Evolutionary conservation across 2,888 invertebrate species (phyloP), one percentile per base, ranked within the genome.

Genomic region (Gasteruption jaculator): DNA sequence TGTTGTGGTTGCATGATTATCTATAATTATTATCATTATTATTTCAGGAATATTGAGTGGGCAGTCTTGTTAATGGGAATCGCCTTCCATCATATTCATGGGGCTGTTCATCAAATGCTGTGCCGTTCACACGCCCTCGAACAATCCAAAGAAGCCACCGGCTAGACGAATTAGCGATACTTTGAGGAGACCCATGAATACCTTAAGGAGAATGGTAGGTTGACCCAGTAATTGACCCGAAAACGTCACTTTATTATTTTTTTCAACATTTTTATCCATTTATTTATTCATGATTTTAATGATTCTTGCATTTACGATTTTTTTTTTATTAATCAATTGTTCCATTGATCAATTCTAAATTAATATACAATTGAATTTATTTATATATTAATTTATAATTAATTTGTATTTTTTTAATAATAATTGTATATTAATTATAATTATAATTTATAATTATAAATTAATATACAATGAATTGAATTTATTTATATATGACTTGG

Each of bases 61-160:
- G 85, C 86, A 4, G 96, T 97, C 53, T 78, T 96, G 49, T 75
- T 97, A 38, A 88, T 92, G 74, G 89, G 91, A 34, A 86, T 99
- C 39, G 86, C 82, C 43, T 87, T 97, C n/a, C 65, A 83, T 97
- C 39, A 85, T 96, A 57, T 83, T 94, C 63, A 96, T 99, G 96
- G 96, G 93, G 39, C 77, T 93, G 43, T 99, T 99, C 72, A 96
- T 99, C 63, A 97, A 99, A 72, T 95, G 97, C 72, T 99, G 97
- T 73, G 99, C 99, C 20, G 99, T 99, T 38, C 97, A 99, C 74
- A 99, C 99, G 39, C 99, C 99, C 18, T 94, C 94, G 43, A 94
- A 92, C 49, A 99, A 99, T 78, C 99, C 99, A 5, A 95, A 95
- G 72, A 90, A 94, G 60, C 86, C 93, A 40, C 93, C 96, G 1